Evolutionary conservation across 2,797 vertebrate species (phyloP), one percentile per base, ranked within the genome.

Genomic region (Prionace glauca): DNA sequence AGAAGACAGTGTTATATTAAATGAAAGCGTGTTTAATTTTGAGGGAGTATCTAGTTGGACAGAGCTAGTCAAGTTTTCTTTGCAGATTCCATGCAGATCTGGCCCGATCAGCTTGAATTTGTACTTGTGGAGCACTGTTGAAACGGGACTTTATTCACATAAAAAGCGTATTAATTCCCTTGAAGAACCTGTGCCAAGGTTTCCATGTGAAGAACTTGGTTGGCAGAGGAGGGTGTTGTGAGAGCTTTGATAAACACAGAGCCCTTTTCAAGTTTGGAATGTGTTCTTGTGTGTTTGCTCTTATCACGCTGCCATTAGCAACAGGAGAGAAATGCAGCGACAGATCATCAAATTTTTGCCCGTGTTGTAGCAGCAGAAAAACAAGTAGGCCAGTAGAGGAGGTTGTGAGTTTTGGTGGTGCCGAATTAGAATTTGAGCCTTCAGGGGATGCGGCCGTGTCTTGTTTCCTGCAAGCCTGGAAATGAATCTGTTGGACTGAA

Each of bases 251-350:
- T 62, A 67, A 24, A 69, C 65, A 92, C n/a, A 69, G 26, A 65
- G 20, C 32, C 88, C 67, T n/a, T 65, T 91, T 92, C 9, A 41
- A 41, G 90, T 41, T 36, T 67, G 36, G 62, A 69, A 69, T 92
- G 69, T 92, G 24, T 41, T 36, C 62, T 92, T 92, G 90, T 92
- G 90, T 92, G 65, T 14, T 92, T 22, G n/a, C n/a, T 41, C 9
- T 41, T 36, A 62, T 69, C 36, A 41, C n/a, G 16, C 62, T 91
- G 62, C 88, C 14, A n/a, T 91, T 91, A 67, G 88, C 88, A 91
- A 67, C 88, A 67, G 60, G 88, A 91, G 88, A 62, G 88, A 91
- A 91, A 92, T 69, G 90, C 69, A n/a, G 90, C 69, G n/a, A 92
- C 36, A 92, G 90, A 24, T n/a, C 90, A 92, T 69, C 65, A 92